Base-by-base conservation (phyloP, 1,140 invertebrate genomes). In the Solen grandis region DNA sequence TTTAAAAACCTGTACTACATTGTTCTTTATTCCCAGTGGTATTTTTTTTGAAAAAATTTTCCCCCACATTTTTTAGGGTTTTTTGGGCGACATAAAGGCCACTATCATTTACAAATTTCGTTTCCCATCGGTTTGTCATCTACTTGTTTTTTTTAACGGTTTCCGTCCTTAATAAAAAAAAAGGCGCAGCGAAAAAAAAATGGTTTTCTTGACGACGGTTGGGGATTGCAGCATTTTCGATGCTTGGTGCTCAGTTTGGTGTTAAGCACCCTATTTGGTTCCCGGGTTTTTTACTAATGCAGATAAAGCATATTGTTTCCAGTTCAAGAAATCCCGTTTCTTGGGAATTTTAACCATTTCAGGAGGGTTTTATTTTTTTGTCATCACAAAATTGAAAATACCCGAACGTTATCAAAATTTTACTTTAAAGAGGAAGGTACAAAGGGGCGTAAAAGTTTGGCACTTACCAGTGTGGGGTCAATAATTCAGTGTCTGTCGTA, bases 51-150 rank as follows among this genome's bases (percentile, higher is more conserved):
- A 81, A 16, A 68, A 74, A 31, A 31, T 31, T 55, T 19, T 55
- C 52, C 16, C 65, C 69, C 54, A 36, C 63, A 41, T 13, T 16
- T 82, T 38, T 69, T 82, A 19, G 70, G 70, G 14, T 82, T 68
- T 76, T 82, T 50, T 1, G 68, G 19, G 62, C 59, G 35, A 5
- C 35, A 60, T 16, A 46, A 35, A 57, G n/a, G 54, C 38, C 52
- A 29, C 4, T 19, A 1, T 2, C 13, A 75, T 36, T 69, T 81
- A 55, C 25, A 57, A 52, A 54, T 81, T 73, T 73, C 33, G 4
- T 68, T 81, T 46, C 69, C 69, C 13, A 74, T 81, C 74, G 79
- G 70, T 46, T n/a, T 81, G 70, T 46, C n/a, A 75, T 55, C 59
- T 19, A 60, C 70, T 36, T 59, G 62, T 60, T 81, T 38, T 52